Percentiles rank a stretch among this genome's conserved stretches.
Conservation (phyloP, 2,113 vertebrate species). For the Dicaeum eximium region DNA sequence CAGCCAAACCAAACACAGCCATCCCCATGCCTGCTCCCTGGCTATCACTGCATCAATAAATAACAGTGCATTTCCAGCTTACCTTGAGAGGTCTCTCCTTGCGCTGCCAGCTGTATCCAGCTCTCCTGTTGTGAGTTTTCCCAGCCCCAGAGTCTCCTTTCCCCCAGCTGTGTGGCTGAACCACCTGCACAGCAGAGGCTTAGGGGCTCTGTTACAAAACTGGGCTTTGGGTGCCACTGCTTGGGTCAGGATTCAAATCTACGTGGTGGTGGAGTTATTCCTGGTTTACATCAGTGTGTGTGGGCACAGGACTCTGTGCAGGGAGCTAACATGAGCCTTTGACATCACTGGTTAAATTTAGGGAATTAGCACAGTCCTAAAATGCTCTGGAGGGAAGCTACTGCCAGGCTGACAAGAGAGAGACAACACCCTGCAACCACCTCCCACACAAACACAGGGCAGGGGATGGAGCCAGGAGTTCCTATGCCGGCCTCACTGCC, state of each 20-base stretch:
- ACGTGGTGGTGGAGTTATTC: neutral
- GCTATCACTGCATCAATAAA: neutral
- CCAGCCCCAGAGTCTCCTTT: accelerated
- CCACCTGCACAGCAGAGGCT: neutral
- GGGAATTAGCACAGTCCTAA: neutral
- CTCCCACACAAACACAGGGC: neutral
- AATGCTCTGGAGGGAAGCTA: neutral
- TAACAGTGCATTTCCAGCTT: neutral
- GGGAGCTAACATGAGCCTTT: neutral
- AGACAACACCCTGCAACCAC: neutral
- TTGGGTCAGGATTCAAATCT: neutral
- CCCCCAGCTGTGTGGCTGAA: neutral
- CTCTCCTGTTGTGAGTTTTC: neutral
- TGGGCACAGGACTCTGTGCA: neutral
- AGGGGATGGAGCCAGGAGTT: neutral
- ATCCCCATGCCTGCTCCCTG: neutral
- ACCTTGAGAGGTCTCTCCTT: neutral
- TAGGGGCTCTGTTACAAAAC: neutral
- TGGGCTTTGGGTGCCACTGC: accelerated
- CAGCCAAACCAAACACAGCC: neutral
- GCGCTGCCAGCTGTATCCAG: accelerated
- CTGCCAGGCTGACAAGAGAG: neutral
- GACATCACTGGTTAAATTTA: slow-evolving; percentile 40
- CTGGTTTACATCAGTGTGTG: neutral
- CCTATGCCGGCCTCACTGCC: neutral